Percentiles rank a stretch among this genome's conserved stretches.
These are phyloP conservation scores for Plecturocebus donacophilus DNA, from an alignment of 2,113 vertebrate genomes.

Conservation along the genomic window DNA sequence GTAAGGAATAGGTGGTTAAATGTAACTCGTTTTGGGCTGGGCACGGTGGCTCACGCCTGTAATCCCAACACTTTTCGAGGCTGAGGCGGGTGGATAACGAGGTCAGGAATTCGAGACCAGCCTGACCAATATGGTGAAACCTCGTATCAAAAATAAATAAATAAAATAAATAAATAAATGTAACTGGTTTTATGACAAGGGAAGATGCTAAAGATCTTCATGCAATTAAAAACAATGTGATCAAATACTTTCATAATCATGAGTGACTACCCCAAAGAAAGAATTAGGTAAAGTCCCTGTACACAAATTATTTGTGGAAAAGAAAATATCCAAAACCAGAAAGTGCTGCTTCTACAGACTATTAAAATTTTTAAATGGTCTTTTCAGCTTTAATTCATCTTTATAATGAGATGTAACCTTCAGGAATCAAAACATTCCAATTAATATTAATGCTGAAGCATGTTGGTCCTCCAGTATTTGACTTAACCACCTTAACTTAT, in stretches of 20 bases:
- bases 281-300: background rate
- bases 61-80: no score
- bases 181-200: background rate
- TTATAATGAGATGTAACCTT: background rate
- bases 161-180: background rate
- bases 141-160: no score
- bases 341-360: background rate
- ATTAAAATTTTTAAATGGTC: constrained; percentile 5
- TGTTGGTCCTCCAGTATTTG: background rate
- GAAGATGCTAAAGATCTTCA: background rate
- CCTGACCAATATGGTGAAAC: no score
- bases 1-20: background rate
- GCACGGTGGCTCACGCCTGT: no score
- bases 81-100: no score
- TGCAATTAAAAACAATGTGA: constrained; percentile 18
- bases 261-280: background rate
- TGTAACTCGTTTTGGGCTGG: background rate
- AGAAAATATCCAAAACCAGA: constrained; percentile 16
- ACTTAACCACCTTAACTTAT: background rate
- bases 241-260: background rate
- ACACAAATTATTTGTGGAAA: background rate
- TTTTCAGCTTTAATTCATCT: background rate
- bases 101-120: no score
- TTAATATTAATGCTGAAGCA: background rate
- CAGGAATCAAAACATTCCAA: background rate